Evolutionary conservation across 2,888 invertebrate genomes (phyloP).

Genomic region (Heteropelma amictum): DNA sequence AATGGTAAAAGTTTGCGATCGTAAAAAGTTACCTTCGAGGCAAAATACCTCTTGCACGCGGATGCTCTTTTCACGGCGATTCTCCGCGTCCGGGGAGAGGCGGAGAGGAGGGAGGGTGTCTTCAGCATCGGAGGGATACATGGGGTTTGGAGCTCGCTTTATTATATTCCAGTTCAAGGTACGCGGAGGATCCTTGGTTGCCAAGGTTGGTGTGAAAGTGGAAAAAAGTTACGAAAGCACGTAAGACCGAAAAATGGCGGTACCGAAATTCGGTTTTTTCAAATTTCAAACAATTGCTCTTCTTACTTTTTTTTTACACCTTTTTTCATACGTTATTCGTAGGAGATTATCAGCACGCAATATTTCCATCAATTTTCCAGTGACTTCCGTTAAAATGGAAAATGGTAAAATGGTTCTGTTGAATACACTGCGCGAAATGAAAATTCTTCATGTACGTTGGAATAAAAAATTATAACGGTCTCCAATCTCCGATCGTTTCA

Average conservation of each 20-base stretch:
- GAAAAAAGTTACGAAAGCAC: constrained; percentile 64
- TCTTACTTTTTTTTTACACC: constrained; percentile 34
- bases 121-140: background rate
- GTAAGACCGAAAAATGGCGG: background rate
- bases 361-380: no score
- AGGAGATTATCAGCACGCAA: no score
- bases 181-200: constrained; percentile 72
- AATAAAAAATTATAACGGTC: no score
- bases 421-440: no score
- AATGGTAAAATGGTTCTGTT: no score
- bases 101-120: background rate
- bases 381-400: no score
- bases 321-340: no score
- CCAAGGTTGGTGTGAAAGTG: constrained; percentile 73
- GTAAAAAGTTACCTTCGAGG: constrained; percentile 7
- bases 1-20: background rate
- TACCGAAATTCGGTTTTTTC: constrained; percentile 35
- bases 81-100: constrained; percentile 5
- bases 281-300: constrained; percentile 36
- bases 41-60: background rate
- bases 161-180: constrained; percentile 71
- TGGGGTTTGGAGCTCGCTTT: no score
- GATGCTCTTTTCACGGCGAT: background rate
- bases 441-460: no score
- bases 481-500: no score